phyloP scores from a whole-genome alignment of 2,888 invertebrate genomes.

The Pinctada fucata region DNA sequence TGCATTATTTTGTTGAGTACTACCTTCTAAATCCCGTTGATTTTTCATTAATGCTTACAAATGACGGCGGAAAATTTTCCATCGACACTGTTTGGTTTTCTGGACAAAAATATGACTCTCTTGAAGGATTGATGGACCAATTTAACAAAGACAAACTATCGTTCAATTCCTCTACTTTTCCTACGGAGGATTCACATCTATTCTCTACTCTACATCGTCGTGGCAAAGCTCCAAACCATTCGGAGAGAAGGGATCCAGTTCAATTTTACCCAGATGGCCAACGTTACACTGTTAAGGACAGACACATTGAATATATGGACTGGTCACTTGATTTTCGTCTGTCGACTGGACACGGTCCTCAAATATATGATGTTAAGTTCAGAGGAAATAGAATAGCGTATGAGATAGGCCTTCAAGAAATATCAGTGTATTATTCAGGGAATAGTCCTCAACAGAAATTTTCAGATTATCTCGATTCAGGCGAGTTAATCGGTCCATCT shows the following conservation, averaged over 20 bases:
- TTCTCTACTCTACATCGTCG: slow-evolving; percentile 46
- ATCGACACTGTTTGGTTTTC: slow-evolving; percentile 52
- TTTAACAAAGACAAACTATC: slow-evolving; percentile 23
- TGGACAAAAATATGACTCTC: slow-evolving; percentile 38
- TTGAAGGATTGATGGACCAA: slow-evolving; percentile 32
- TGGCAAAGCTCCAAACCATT: slow-evolving; percentile 42
- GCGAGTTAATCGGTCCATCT: slow-evolving; percentile 54
- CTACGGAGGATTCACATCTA: slow-evolving; percentile 24
- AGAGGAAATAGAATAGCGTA: slow-evolving; percentile 61
- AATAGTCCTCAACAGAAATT: slow-evolving; percentile 51
- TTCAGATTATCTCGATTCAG: slow-evolving; percentile 59
- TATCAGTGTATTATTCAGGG: slow-evolving; percentile 64
- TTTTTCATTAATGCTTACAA: slow-evolving; percentile 54
- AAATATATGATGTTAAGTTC: slow-evolving; percentile 60
- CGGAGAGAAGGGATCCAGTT: slow-evolving; percentile 49
- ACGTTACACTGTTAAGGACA: slow-evolving; percentile 58
- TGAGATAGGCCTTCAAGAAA: slow-evolving; percentile 68
- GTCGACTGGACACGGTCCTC: slow-evolving; percentile 56
- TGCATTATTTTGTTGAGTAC: slow-evolving; percentile 50
- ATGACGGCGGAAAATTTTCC: slow-evolving; percentile 23
- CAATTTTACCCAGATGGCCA: slow-evolving; percentile 60
- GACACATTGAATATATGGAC: slow-evolving; percentile 60
- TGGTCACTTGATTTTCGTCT: slow-evolving; percentile 67
- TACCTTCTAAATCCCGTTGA: slow-evolving; percentile 56
- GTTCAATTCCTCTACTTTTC: slow-evolving; percentile 22